Evolutionary conservation across 2,888 invertebrate genomes (phyloP).

Genomic region (Lycocerus yunnanus): DNA sequence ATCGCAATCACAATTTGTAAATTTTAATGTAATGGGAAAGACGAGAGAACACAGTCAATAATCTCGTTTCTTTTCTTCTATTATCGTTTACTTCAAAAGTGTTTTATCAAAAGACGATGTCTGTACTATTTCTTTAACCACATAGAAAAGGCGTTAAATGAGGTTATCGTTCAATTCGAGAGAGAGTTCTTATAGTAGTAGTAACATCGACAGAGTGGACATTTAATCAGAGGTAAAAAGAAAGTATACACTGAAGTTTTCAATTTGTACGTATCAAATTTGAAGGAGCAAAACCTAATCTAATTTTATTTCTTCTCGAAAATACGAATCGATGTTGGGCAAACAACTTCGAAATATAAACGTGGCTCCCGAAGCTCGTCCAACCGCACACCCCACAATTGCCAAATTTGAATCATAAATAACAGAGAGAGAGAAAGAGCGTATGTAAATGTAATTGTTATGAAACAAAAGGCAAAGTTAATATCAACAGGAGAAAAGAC

Average conservation of each 20-base stretch:
- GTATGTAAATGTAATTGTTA: neutral
- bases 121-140: neutral
- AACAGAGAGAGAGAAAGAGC: no score
- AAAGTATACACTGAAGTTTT: constrained; percentile 10
- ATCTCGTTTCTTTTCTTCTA: neutral
- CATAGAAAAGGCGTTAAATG: constrained; percentile 3
- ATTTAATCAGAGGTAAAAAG: constrained; percentile 9
- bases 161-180: constrained; percentile 8
- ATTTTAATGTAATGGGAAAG: neutral
- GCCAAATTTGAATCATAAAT: neutral
- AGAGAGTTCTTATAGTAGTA: constrained; percentile 1
- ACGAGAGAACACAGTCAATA: neutral
- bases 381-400: neutral
- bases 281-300: constrained; percentile 1
- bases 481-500: neutral
- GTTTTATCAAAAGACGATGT: constrained; percentile 1
- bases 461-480: neutral
- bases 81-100: constrained; percentile 1
- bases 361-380: neutral
- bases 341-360: no score
- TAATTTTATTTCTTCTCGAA: neutral
- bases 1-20: neutral
- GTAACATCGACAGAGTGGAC: constrained; percentile 4
- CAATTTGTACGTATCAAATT: neutral
- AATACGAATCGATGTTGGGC: no score